Base-by-base conservation (phyloP, 2,888 invertebrate genomes). In the Conchocele bisecta region DNA sequence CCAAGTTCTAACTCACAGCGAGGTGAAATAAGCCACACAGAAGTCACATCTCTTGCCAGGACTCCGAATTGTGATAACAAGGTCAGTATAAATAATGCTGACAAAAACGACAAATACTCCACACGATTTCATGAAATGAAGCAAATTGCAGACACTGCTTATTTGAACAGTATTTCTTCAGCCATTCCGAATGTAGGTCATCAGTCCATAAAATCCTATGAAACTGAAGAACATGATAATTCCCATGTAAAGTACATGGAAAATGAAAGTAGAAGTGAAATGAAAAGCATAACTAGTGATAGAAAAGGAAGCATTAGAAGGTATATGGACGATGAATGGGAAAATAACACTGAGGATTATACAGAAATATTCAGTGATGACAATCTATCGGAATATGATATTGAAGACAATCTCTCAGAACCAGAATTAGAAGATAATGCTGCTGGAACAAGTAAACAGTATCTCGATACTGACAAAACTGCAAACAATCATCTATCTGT, bases 1-100 rank as follows among this genome's bases (percentile, higher is more conserved):
- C 81, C 81, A 9, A 70, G 74, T 61, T 74, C 81, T 7, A 79
- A 82, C 15, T 75, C 79, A 9, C 50, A 67, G 22, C 59, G 57
- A 35, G 76, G 60, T 15, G 50, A 56, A n/a, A 50, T 50, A 11
- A 80, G 80, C 59, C 73, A 77, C n/a, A 82, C 80, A 11, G 82
- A 82, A 15, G 44, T 75, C 2, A 77, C 77, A 26, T 70, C 79
- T 17, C 31, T 82, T 1, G 75, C 64, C 9, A 56, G 70, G 59
- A 75, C 75, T 39, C 79, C 77, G n/a, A 68, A 61, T 31, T 46
- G 61, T 5, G 77, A 77, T 33, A 63, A 48, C 29, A 50, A 56
- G 13, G 11, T n/a, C 35, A 31, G 33, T 13, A 29, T 4, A 15
- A 4, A 4, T 51, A n/a, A n/a, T n/a, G n/a, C n/a, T n/a, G n/a